Conservation (phyloP, 1,140 invertebrate species). For the Drosophila lacertosa region DNA sequence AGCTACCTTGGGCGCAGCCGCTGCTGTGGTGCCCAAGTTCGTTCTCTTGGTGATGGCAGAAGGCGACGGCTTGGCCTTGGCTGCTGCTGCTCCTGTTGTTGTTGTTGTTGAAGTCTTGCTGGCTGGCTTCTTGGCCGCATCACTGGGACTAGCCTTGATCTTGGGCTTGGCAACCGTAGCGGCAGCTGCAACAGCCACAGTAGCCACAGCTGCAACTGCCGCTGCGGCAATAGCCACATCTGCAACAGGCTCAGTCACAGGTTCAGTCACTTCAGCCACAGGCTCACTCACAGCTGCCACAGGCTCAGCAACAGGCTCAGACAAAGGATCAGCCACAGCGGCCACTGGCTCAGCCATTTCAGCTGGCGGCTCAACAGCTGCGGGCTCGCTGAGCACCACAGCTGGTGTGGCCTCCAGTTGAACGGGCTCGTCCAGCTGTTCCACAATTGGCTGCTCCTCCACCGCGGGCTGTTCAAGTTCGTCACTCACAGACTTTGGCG, state of each 20-base stretch:
- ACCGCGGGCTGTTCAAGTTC: slow-evolving; percentile 17
- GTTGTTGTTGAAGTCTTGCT: slow-evolving; percentile 17
- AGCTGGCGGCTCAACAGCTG: neutral
- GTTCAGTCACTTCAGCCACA: slow-evolving; percentile 9
- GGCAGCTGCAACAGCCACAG: slow-evolving; percentile 27
- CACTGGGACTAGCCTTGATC: slow-evolving; percentile 18
- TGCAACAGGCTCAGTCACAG: no score
- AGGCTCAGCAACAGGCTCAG: no score
- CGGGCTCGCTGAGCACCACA: slow-evolving; percentile 8
- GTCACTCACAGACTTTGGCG: slow-evolving; percentile 1
- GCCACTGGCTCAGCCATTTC: slow-evolving; percentile 7
- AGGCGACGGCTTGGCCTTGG: slow-evolving; percentile 45
- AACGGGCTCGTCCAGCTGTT: slow-evolving; percentile 1
- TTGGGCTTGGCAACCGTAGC: slow-evolving; percentile 39
- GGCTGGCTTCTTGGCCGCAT: slow-evolving; percentile 52
- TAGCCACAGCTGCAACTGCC: slow-evolving; percentile 31
- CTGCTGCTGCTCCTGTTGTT: slow-evolving; percentile 7
- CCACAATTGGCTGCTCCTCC: neutral
- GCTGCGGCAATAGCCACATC: slow-evolving; percentile 25
- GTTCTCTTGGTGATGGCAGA: slow-evolving; percentile 35
- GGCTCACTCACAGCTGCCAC: no score
- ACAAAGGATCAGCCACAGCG: no score
- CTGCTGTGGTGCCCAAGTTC: slow-evolving; percentile 20
- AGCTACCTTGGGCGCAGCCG: slow-evolving; percentile 23
- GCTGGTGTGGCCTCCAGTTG: slow-evolving; percentile 11